phyloP scores from a whole-genome alignment of 1,140 invertebrate genomes.

The Bactericera cockerelli region DNA sequence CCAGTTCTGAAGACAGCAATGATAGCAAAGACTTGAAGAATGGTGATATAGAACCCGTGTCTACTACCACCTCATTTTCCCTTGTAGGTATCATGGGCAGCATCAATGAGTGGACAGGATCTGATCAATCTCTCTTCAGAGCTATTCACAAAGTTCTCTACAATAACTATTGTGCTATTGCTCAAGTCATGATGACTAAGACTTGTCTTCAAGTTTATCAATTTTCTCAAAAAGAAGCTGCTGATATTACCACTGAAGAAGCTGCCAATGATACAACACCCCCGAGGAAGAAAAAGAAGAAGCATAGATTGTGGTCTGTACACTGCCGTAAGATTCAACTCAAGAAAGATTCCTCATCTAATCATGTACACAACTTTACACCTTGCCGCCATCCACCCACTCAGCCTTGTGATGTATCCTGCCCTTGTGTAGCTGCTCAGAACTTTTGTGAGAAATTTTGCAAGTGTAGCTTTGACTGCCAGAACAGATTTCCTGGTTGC shows the following conservation, averaged over 20 bases:
- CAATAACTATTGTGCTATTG: constrained; percentile 88
- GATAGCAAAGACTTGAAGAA: constrained; percentile 41
- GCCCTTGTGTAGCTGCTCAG: constrained; percentile 78
- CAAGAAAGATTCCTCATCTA: constrained; percentile 73
- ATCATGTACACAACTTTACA: constrained; percentile 78
- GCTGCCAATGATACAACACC: constrained; percentile 52
- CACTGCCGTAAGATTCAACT: constrained; percentile 86
- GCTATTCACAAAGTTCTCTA: constrained; percentile 79
- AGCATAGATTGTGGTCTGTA: constrained; percentile 87
- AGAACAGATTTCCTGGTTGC: constrained; percentile 95
- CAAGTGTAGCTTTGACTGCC: constrained; percentile 88
- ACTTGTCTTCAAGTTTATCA: constrained; percentile 85
- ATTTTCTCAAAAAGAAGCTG: constrained; percentile 79
- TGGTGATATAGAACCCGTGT: constrained; percentile 17
- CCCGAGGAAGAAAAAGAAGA: constrained; percentile 91
- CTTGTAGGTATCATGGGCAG: constrained; percentile 22
- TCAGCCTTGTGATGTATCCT: constrained; percentile 72
- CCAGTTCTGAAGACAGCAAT: constrained; percentile 82
- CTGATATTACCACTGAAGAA: constrained; percentile 60
- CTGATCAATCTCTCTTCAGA: constrained; percentile 82
- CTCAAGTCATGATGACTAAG: constrained; percentile 83
- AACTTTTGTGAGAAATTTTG: constrained; percentile 99
- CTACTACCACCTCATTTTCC: constrained; percentile 22
- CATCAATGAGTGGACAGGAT: constrained; percentile 64
- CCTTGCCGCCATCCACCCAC: constrained; percentile 84